Base-by-base conservation (phyloP, 1,140 invertebrate species). In the Ips nitidus region DNA sequence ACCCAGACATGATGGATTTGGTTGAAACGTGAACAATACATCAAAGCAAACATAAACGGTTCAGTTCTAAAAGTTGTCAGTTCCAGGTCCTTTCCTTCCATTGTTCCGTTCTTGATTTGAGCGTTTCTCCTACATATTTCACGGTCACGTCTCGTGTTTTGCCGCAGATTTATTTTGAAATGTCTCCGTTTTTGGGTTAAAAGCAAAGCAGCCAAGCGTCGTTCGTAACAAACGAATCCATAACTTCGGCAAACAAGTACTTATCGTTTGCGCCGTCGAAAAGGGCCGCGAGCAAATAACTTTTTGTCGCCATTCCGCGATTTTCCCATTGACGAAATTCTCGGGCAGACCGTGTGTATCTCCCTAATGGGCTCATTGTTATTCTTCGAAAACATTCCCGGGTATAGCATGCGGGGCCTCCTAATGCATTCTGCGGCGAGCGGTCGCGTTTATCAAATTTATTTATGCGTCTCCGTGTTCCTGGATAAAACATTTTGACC, bases 391-490 rank as follows among this genome's bases (percentile, higher is more conserved):
- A 56, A 65, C 53, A 56, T 65, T 65, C 61, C 8, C 52, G 37
- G 7, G 63, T 65, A 65, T 65, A 52, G 40, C 63, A 65, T 53
- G 63, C 63, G 53, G 63, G 22, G 40, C 41, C 63, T 65, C 41
- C 53, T 65, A 65, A 65, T 65, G 63, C 63, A 65, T 65, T 65
- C 36, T 65, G 53, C 63, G 52, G 63, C 43, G 63, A 65, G 63
- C 63, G 52, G 52, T 56, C 52, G 63, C 53, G 63, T 65, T 65
- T 65, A 65, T 65, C 63, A 65, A 65, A 65, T 65, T 65, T 65
- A 65, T 56, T 65, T 65, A 65, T 65, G 63, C 63, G 63, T 65
- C 63, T 40, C 52, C 52, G 22, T 65, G 45, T 42, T 56, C 6
- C 39, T 41, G 43, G 63, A 65, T 65, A 65, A 65, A 65, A 65